Conservation (phyloP, 2,113 vertebrate species). For the Garra rufa region DNA sequence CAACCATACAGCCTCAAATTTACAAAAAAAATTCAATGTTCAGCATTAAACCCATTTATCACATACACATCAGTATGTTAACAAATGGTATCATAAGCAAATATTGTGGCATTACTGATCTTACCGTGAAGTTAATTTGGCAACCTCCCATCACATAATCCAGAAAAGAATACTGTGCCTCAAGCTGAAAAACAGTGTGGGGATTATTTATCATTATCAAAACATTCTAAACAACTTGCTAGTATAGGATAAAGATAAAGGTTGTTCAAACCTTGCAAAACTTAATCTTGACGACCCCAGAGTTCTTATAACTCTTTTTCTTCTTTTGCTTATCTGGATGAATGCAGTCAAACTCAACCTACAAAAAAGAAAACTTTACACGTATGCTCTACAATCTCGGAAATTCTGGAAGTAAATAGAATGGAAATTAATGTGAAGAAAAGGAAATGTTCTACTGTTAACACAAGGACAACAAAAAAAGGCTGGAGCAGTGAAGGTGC, state of each 20-base stretch:
- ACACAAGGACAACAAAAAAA: not conserved
- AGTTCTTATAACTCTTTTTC: conserved; percentile 95
- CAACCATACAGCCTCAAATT: not conserved
- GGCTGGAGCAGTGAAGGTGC: conserved; percentile 16
- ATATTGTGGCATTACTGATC: not conserved
- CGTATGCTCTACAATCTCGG: no score
- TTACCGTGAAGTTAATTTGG: conserved; percentile 85
- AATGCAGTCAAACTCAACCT: conserved; percentile 90
- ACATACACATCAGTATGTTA: not conserved
- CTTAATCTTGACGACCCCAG: conserved; percentile 84
- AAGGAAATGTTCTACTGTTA: not conserved
- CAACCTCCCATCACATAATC: conserved; percentile 87
- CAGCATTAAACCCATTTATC: not conserved
- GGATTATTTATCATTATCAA: not conserved
- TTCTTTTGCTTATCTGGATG: conserved; percentile 91
- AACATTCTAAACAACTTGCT: not conserved
- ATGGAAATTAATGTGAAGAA: not conserved
- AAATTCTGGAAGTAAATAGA: not conserved
- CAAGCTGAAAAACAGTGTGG: conserved; percentile 68
- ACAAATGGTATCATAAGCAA: not conserved
- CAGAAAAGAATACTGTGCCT: conserved; percentile 82
- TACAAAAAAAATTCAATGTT: not conserved
- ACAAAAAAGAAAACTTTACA: conserved; percentile 1
- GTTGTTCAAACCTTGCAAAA: conserved; percentile 80
- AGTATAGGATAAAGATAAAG: conserved; percentile 3